Evolutionary conservation across 2,113 vertebrate species (phyloP).

Genomic region (Zootoca vivipara): DNA sequence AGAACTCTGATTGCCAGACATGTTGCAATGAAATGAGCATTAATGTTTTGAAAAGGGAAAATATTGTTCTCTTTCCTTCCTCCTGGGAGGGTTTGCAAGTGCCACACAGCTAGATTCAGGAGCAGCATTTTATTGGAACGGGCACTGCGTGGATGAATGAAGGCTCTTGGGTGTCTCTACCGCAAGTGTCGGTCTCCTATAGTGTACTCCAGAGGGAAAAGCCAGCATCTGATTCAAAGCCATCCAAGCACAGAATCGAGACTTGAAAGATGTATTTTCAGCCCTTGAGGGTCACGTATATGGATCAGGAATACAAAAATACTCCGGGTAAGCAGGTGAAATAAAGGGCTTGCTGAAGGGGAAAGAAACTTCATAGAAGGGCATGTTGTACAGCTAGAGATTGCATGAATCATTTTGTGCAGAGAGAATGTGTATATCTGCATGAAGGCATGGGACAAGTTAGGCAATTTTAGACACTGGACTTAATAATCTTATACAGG

Average conservation of each 20-base stretch:
- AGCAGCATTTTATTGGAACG: slow-evolving; percentile 3
- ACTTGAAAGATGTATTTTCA: neutral
- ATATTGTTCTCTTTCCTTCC: neutral
- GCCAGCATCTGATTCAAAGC: neutral
- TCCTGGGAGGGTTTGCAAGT: neutral
- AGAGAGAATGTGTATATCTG: neutral
- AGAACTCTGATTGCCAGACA: slow-evolving; percentile 7
- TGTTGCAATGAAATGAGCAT: neutral
- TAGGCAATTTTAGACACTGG: no score
- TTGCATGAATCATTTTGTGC: neutral
- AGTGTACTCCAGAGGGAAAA: neutral
- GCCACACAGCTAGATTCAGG: neutral
- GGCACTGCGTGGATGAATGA: slow-evolving; percentile 1
- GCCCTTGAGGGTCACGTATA: neutral
- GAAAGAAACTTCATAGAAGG: neutral
- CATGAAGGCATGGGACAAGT: no score
- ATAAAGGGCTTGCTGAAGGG: no score
- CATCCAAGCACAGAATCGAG: neutral
- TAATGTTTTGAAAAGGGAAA: neutral
- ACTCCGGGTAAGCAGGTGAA: neutral
- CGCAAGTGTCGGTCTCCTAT: neutral
- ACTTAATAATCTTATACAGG: no score
- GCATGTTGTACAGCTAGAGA: neutral
- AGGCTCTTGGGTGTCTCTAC: neutral
- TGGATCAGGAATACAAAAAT: neutral